phyloP scores from a whole-genome alignment of 2,888 invertebrate genomes.

The Pyrochroa serraticornis region DNA sequence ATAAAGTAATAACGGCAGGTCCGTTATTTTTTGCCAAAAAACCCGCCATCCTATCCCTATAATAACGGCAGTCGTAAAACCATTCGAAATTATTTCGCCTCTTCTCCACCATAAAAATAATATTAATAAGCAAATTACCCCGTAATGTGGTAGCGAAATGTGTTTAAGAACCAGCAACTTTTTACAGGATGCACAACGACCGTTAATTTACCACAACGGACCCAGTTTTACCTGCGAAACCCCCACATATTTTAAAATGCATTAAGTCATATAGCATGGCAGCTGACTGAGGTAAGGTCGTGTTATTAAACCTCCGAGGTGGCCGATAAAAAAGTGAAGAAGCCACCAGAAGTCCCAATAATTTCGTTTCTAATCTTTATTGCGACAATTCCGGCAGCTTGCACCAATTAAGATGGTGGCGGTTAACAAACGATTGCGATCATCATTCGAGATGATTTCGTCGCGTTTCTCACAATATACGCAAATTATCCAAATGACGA shows the following conservation, averaged over 20 bases:
- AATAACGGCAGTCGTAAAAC: slow-evolving; percentile 13
- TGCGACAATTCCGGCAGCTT: slow-evolving; percentile 6
- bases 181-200: slow-evolving; percentile 28
- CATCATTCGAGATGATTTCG: slow-evolving; percentile 8
- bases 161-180: slow-evolving; percentile 29
- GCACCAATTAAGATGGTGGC: not conserved
- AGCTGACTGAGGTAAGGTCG: slow-evolving; percentile 34
- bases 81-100: slow-evolving; percentile 18
- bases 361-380: not conserved
- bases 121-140: slow-evolving; percentile 37
- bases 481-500: slow-evolving; percentile 34
- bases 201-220: slow-evolving; percentile 24
- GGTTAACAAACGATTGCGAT: not conserved
- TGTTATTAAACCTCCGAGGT: slow-evolving; percentile 23
- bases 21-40: too few species aligned
- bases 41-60: slow-evolving; percentile 10
- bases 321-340: slow-evolving; percentile 18
- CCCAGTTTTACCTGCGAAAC: slow-evolving; percentile 32
- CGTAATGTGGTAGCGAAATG: slow-evolving; percentile 40
- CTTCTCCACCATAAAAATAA: slow-evolving; percentile 29
- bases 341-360: slow-evolving; percentile 6
- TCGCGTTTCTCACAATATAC: slow-evolving; percentile 17
- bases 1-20: too few species aligned
- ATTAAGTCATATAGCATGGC: slow-evolving; percentile 43
- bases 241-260: slow-evolving; percentile 45